phyloP scores from a whole-genome alignment of 53 echinoderm and acorn worm species.

The Paracentrotus lividus region DNA sequence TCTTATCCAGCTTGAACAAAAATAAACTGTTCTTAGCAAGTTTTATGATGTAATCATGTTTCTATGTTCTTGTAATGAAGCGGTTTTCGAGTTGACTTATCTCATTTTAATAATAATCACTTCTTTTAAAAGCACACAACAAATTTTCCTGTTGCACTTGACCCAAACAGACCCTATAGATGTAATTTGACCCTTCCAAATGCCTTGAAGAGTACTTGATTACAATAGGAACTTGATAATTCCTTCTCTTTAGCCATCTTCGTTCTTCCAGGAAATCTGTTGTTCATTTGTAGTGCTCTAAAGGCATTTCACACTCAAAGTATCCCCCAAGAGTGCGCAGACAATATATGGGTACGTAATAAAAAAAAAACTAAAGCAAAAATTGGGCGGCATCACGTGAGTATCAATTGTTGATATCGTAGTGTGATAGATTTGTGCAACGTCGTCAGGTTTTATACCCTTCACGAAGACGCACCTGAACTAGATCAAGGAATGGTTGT shows the following conservation, averaged over 20 bases:
- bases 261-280: constrained; percentile 41
- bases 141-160: background rate
- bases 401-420: constrained; percentile 62
- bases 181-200: background rate
- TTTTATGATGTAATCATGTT: too few species aligned
- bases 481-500: background rate
- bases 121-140: too few species aligned
- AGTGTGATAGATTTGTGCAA: constrained; percentile 44
- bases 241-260: constrained; percentile 66
- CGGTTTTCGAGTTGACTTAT: too few species aligned
- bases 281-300: constrained; percentile 66
- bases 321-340: constrained; percentile 67
- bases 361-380: constrained; percentile 39
- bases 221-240: constrained; percentile 30
- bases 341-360: constrained; percentile 70
- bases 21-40: too few species aligned
- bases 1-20: too few species aligned
- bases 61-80: too few species aligned
- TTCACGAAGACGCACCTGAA: background rate
- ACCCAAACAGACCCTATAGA: background rate
- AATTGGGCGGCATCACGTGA: constrained; percentile 61
- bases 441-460: background rate
- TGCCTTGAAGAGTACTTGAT: background rate
- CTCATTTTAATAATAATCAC: too few species aligned
- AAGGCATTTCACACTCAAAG: constrained; percentile 71